Base-by-base conservation (phyloP, 2,797 vertebrate genomes). In the Acomys russatus region DNA sequence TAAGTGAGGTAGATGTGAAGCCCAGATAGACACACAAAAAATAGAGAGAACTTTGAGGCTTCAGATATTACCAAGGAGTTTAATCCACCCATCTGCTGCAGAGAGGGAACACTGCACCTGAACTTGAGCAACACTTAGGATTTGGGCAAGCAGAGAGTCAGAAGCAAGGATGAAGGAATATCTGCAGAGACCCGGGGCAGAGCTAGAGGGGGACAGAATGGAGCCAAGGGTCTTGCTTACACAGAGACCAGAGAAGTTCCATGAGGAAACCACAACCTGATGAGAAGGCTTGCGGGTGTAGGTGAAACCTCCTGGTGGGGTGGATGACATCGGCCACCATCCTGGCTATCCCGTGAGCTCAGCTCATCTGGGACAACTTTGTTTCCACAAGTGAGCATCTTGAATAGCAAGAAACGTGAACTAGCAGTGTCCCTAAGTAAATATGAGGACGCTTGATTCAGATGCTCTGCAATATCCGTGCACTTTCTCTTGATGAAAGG, bases 201-300 rank as follows among this genome's bases (percentile, higher is more conserved):
- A 23, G 28, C 0, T 6, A 54, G 71, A 83, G 63, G 22, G 17
- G 15, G 3, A 3, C 51, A 9, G 71, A 18, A 6, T 7, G 68
- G 56, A 11, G 61, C 28, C 56, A 76, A 44, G 74, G 0, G 14
- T 23, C 82, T 70, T 61, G 3, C 51, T 20, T 7, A 38, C 64
- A 38, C 11, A 2, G 71, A 44, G 4, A 7, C 9, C 49, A 82
- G 38, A 64, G 70, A 66, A 15, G 82, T 9, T 28, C 70, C 0
- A 25, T 0, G 33, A 71, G 71, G 59, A 64, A 9, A 38, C 9
- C 20, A 1, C 25, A 0, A 1, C 12, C 44, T 54, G 11, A 1
- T 25, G 28, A 56, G 9, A 68, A 3, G 49, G 23, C 7, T 9
- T 71, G 64, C 0, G 44, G 59, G 30, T 14, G 0, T 17, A 9